phyloP scores from a whole-genome alignment of 2,888 invertebrate species.

The Linhomoeus sp. region DNA sequence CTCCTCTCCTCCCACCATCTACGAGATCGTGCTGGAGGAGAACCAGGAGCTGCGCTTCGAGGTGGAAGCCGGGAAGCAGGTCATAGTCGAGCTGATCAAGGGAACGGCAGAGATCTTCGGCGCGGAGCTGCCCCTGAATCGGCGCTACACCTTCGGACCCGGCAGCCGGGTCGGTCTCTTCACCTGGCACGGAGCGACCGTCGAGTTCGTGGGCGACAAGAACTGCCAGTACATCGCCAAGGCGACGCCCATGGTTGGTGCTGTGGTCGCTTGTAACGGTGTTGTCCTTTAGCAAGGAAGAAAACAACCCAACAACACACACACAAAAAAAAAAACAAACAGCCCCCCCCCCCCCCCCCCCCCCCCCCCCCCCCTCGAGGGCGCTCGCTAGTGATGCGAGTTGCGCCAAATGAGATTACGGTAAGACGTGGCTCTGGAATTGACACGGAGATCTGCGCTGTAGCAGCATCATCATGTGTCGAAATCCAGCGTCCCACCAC shows the following conservation, averaged over 20 bases:
- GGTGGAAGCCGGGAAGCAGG: slow-evolving; percentile 11
- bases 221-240: slow-evolving; percentile 84
- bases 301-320: no score
- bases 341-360: no score
- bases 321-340: no score
- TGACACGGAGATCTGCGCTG: no score
- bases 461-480: no score
- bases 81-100: slow-evolving; percentile 46
- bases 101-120: slow-evolving; percentile 92
- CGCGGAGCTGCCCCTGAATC: slow-evolving; percentile 48
- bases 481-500: no score
- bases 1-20: no score
- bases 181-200: slow-evolving; percentile 78
- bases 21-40: slow-evolving; percentile 14
- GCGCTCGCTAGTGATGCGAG: no score
- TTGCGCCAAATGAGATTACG: no score
- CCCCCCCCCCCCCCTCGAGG: no score
- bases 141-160: slow-evolving; percentile 46
- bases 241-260: slow-evolving; percentile 71
- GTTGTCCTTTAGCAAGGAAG: not conserved
- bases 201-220: slow-evolving; percentile 64
- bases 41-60: slow-evolving; percentile 21
- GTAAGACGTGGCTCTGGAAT: no score
- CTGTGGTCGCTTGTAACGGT: not conserved
- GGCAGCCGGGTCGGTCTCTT: slow-evolving; percentile 87